A percentile compares a stretch with the other conserved stretches of the same genome.
phyloP scores from a whole-genome alignment of 2,888 invertebrate genomes.

The Spisula subtruncata region DNA sequence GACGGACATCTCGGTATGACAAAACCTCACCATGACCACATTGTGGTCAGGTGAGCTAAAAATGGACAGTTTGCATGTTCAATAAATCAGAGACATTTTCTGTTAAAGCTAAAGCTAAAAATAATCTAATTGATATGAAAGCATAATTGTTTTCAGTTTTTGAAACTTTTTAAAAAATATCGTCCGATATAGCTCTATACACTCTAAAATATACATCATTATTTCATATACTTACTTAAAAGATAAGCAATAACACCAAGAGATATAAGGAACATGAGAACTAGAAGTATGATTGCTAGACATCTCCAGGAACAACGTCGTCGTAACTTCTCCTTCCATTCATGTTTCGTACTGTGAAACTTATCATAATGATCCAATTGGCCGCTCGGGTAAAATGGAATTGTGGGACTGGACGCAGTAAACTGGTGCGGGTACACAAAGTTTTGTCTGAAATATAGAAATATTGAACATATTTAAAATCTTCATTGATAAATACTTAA shows the following conservation, averaged over 20 bases:
- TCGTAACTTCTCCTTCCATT: conserved; percentile 86
- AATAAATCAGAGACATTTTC: no score
- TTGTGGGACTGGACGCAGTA: conserved; percentile 60
- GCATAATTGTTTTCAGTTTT: no score
- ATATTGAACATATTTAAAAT: background rate
- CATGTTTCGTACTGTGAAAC: conserved; percentile 83
- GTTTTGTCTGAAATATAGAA: conserved; percentile 61
- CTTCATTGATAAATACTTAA: no score
- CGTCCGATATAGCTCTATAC: no score
- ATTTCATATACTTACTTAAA: conserved; percentile 92
- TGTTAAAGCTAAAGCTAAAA: no score
- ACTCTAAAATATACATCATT: background rate
- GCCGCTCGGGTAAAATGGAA: conserved; percentile 64
- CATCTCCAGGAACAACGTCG: conserved; percentile 96
- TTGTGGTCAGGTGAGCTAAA: no score
- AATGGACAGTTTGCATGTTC: no score
- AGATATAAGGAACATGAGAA: conserved; percentile 95
- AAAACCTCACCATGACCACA: no score
- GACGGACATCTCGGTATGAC: no score
- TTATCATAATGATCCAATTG: conserved; percentile 80
- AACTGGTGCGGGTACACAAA: conserved; percentile 73
- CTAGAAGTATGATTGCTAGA: conserved; percentile 96
- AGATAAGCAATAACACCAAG: conserved; percentile 98
- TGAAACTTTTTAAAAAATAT: no score
- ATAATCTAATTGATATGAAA: no score